Percentiles rank a stretch among this genome's conserved stretches.
These are phyloP conservation scores for Vireo griseus DNA, from an alignment of 2,797 vertebrate species.

Conservation along the genomic window DNA sequence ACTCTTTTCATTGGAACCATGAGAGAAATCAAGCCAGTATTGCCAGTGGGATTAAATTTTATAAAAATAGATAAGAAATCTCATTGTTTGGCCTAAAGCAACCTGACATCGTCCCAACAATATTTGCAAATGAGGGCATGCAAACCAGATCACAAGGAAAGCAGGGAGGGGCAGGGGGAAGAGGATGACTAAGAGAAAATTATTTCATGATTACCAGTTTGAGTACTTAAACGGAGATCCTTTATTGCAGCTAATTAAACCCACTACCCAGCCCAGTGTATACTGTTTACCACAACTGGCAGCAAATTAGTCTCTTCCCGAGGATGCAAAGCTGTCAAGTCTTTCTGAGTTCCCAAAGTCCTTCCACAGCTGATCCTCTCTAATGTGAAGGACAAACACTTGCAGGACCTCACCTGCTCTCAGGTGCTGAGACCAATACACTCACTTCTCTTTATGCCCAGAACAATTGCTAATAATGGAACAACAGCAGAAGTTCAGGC, in stretches of 20 bases:
- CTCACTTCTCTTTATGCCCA: background rate
- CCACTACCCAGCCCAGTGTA: background rate
- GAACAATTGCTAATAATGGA: background rate
- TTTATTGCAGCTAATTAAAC: background rate
- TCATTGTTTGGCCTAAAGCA: slow-evolving; percentile 13
- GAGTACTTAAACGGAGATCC: background rate
- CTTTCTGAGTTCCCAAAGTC: background rate
- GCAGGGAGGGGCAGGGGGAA: rapidly evolving
- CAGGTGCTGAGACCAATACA: background rate
- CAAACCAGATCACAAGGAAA: background rate
- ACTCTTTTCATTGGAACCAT: slow-evolving; percentile 25
- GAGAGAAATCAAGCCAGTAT: slow-evolving; percentile 26
- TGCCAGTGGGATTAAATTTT: slow-evolving; percentile 16
- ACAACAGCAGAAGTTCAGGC: background rate
- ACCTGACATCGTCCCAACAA: slow-evolving; percentile 11
- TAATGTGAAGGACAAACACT: background rate
- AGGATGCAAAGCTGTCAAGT: background rate
- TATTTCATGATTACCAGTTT: background rate
- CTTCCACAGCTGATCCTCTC: background rate
- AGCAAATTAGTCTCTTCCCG: background rate
- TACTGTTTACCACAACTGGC: background rate
- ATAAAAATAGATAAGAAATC: slow-evolving; percentile 49
- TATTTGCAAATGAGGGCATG: background rate
- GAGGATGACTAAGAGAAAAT: background rate
- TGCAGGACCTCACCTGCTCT: background rate